Evolutionary conservation across 37 sponge, comb jelly and placozoan genomes (phyloP).

Genomic region (Halichondria panicea): DNA sequence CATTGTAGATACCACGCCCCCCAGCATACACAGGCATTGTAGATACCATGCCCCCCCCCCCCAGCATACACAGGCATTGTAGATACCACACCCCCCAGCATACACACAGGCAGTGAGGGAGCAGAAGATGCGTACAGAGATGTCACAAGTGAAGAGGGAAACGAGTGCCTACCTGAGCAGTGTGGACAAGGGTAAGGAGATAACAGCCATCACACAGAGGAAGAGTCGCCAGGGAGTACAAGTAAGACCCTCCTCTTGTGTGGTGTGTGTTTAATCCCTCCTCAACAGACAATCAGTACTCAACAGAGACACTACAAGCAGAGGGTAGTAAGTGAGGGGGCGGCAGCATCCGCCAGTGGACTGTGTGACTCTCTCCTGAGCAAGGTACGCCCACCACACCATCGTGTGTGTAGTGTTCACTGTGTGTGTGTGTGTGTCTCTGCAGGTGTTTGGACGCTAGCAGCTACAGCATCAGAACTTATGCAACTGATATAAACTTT

Average conservation of each 20-base stretch:
- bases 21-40: constrained; percentile 89
- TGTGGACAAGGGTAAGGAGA: constrained; percentile 79
- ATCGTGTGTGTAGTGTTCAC: too few species aligned
- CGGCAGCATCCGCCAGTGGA: too few species aligned
- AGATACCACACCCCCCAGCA: constrained; percentile 53
- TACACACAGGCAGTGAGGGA: constrained; percentile 87
- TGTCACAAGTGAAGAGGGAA: constrained; percentile 88
- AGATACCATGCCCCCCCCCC: too few species aligned
- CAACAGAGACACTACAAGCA: constrained; percentile 11
- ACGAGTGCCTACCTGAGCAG: constrained; percentile 72
- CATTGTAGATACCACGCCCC: constrained; percentile 49
- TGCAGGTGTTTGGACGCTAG: too few species aligned
- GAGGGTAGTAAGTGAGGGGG: not conserved
- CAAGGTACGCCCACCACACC: too few species aligned
- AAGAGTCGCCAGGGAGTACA: constrained; percentile 64
- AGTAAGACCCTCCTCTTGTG: not conserved
- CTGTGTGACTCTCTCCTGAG: constrained; percentile 11
- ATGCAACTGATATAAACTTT: too few species aligned
- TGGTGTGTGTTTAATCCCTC: not conserved
- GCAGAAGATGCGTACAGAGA: constrained; percentile 82
- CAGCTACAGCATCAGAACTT: too few species aligned
- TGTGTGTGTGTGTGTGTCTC: too few species aligned
- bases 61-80: too few species aligned
- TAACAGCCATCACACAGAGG: constrained; percentile 71
- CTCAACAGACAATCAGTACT: not conserved